phyloP scores from a whole-genome alignment of 2,797 vertebrate species.

The Typhlichthys subterraneus region DNA sequence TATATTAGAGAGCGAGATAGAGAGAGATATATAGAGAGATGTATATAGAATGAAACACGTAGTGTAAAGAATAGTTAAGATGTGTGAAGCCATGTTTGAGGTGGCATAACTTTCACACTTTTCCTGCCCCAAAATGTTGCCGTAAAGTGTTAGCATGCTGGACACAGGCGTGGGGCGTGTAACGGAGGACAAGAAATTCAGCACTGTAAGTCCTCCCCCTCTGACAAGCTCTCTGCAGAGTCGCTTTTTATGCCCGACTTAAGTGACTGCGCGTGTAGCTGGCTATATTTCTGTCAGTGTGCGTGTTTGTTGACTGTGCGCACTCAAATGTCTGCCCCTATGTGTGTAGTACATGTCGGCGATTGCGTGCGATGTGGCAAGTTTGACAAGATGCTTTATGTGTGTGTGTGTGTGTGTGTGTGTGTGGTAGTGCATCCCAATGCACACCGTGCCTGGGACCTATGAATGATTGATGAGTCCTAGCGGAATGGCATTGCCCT shows the following conservation, averaged over 20 bases:
- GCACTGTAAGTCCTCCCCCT: conserved; percentile 28
- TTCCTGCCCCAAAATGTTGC: background rate
- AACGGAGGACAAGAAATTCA: conserved; percentile 17
- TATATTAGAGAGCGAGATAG: background rate
- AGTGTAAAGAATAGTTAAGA: too few species aligned
- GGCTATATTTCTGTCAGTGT: conserved; percentile 53
- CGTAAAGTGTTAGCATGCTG: background rate
- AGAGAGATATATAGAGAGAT: background rate
- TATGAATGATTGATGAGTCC: conserved; percentile 95
- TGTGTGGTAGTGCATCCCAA: conserved; percentile 61
- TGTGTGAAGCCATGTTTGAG: too few species aligned
- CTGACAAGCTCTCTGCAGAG: conserved; percentile 38
- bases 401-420: conserved; percentile 29
- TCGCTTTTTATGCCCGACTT: conserved; percentile 36
- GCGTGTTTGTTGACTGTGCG: conserved; percentile 59
- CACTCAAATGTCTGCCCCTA: conserved; percentile 29
- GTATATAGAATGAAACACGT: too few species aligned
- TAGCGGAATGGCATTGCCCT: conserved; percentile 92
- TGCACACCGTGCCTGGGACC: conserved; percentile 58
- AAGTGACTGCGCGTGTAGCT: conserved; percentile 69
- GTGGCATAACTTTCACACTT: background rate
- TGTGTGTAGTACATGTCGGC: conserved; percentile 42
- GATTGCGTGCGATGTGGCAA: conserved; percentile 53
- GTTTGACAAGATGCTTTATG: conserved; percentile 22
- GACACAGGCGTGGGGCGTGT: background rate